phyloP scores from a whole-genome alignment of 2,888 invertebrate genomes.

The Taphrorychus bicolor region DNA sequence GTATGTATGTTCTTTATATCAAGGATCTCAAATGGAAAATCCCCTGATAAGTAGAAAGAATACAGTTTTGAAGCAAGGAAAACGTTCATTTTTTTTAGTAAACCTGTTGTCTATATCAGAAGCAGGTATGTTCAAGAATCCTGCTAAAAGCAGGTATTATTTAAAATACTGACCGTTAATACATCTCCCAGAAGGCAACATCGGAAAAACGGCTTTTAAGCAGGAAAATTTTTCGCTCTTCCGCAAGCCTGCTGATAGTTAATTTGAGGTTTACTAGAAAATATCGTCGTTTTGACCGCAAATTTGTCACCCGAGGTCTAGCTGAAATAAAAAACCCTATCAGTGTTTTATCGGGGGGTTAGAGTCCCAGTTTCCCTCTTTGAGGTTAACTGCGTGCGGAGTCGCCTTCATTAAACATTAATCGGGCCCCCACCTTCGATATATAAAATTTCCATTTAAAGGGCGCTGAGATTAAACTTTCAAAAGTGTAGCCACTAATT shows the following conservation, averaged over 20 bases:
- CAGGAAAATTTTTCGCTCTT: too few relatives aligned
- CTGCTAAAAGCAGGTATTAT: too few relatives aligned
- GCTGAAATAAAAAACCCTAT: neutral
- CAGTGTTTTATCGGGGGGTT: neutral
- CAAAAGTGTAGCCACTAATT: neutral
- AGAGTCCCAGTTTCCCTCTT: neutral
- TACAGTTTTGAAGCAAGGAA: neutral
- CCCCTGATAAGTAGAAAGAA: neutral
- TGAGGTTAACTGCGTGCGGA: neutral
- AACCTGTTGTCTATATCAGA: too few relatives aligned
- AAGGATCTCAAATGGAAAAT: constrained; percentile 2
- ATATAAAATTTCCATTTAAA: neutral
- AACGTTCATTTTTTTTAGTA: neutral
- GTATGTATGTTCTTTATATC: neutral
- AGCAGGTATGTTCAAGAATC: too few relatives aligned
- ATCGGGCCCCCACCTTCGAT: neutral
- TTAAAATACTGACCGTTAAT: too few relatives aligned
- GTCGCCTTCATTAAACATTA: neutral
- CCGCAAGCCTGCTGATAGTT: neutral
- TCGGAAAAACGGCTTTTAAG: too few relatives aligned
- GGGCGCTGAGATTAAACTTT: neutral
- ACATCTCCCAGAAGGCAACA: too few relatives aligned
- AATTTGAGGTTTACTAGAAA: neutral
- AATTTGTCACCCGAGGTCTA: neutral
- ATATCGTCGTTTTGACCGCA: neutral